These are phyloP conservation scores for Eueremaeus valkanovi DNA, from an alignment of 2,888 invertebrate genomes.

Conservation along the genomic window DNA sequence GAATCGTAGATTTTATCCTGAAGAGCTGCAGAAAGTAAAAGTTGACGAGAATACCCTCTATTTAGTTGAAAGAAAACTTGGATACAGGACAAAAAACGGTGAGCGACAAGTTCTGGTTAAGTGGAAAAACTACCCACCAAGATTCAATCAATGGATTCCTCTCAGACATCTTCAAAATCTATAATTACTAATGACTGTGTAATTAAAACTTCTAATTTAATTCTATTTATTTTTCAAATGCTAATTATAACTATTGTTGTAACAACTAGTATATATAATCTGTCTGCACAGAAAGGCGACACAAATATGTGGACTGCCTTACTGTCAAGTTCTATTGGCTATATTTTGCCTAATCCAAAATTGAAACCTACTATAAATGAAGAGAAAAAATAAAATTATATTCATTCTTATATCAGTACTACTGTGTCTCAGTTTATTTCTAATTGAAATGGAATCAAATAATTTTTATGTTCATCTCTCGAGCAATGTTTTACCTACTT, in stretches of 20 bases:
- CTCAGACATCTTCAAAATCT: not conserved
- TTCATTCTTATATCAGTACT: not conserved
- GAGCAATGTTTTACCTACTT: not conserved
- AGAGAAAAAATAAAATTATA: not conserved
- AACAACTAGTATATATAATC: not conserved
- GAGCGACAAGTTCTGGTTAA: conserved; percentile 14
- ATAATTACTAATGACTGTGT: not conserved
- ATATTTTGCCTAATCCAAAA: conserved; percentile 15
- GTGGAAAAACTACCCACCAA: not conserved
- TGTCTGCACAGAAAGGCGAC: not conserved
- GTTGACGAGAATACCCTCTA: not conserved
- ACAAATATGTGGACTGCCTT: conserved; percentile 10
- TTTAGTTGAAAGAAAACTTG: not conserved
- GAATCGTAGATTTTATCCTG: not conserved
- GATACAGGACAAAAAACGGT: conserved; percentile 15
- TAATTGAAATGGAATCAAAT: not conserved
- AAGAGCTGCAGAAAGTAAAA: not conserved
- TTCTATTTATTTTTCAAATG: conserved; percentile 8
- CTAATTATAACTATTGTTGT: not conserved
- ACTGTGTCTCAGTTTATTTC: not conserved
- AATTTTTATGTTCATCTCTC: not conserved
- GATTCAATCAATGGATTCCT: conserved; percentile 10
- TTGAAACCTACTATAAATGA: not conserved
- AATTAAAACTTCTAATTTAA: not conserved
- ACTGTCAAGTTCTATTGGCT: conserved; percentile 16